Conservation (phyloP, 1,140 invertebrate species). For the Leptoteleia sp. region DNA sequence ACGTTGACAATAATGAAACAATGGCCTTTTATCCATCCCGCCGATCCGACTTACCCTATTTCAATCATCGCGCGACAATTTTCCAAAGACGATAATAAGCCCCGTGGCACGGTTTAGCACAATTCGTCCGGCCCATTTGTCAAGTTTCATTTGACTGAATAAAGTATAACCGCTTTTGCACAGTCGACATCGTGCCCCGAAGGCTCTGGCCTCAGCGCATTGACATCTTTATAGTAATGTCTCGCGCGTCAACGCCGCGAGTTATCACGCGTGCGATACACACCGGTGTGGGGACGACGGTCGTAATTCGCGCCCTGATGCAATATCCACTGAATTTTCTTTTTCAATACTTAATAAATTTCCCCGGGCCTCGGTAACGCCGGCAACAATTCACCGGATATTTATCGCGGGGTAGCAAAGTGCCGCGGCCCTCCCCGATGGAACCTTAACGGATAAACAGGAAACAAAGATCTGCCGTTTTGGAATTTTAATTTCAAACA, state of each 20-base stretch:
- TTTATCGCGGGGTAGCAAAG: too few relatives aligned
- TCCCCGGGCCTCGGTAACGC: too few relatives aligned
- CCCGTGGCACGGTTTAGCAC: neutral
- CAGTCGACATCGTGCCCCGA: conserved; percentile 20
- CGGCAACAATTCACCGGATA: too few relatives aligned
- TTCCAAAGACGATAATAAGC: neutral
- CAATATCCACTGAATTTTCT: conserved; percentile 35
- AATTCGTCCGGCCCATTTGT: conserved; percentile 30
- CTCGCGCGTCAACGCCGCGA: conserved; percentile 39
- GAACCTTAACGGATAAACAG: too few relatives aligned
- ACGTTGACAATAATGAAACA: conserved; percentile 5
- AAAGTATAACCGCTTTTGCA: conserved; percentile 32
- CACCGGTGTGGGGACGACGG: conserved; percentile 14
- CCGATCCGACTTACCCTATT: too few relatives aligned
- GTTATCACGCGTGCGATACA: conserved; percentile 52
- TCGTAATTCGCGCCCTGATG: conserved; percentile 32
- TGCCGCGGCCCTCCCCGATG: too few relatives aligned
- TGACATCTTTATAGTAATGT: conserved; percentile 58
- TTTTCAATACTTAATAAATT: conserved; percentile 46
- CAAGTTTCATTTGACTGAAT: conserved; percentile 41
- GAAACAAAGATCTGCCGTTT: too few relatives aligned
- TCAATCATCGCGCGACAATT: too few relatives aligned
- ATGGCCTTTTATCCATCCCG: neutral
- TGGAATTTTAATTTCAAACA: too few relatives aligned
- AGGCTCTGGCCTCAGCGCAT: conserved; percentile 42